phyloP scores from a whole-genome alignment of 2,888 invertebrate genomes.

The Alitta virens region DNA sequence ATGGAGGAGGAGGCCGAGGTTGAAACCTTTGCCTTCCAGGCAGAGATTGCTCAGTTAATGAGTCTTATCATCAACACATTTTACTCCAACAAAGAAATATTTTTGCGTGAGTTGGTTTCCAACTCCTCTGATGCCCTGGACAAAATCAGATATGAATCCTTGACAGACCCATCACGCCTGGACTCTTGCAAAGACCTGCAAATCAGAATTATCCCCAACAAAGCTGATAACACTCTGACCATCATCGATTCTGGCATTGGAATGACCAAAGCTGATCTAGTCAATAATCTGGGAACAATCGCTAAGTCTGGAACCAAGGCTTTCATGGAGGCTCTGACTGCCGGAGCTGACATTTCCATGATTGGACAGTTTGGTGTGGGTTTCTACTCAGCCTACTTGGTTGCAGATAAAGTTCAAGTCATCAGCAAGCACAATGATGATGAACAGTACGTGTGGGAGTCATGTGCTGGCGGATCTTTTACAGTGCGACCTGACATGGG shows the following conservation, averaged over 20 bases:
- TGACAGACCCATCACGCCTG: conserved; percentile 91
- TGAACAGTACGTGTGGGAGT: conserved; percentile 97
- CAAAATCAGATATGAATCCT: conserved; percentile 86
- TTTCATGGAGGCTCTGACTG: conserved; percentile 96
- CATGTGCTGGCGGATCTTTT: conserved; percentile 96
- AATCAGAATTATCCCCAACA: conserved; percentile 96
- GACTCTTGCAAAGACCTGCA: conserved; percentile 90
- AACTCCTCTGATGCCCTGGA: conserved; percentile 89
- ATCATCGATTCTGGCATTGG: conserved; percentile 91
- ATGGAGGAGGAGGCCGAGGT: conserved; percentile 63
- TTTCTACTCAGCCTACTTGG: conserved; percentile 97
- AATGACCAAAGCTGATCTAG: conserved; percentile 99
- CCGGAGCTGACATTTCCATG: conserved; percentile 99
- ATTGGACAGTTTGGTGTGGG: conserved; percentile 99
- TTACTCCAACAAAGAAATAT: conserved; percentile 99
- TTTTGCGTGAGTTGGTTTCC: conserved; percentile 96
- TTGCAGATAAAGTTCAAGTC: conserved; percentile 88
- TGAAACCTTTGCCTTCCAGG: conserved; percentile 99
- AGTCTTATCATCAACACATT: conserved; percentile 99
- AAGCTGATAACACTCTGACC: conserved; percentile 89
- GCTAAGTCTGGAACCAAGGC: conserved; percentile 99
- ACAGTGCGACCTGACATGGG: conserved; percentile 77
- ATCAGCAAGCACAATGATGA: conserved; percentile 96
- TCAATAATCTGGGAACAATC: conserved; percentile 82
- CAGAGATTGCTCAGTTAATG: conserved; percentile 98